phyloP scores from a whole-genome alignment of 1,140 invertebrate genomes.

The Argopecten irradians region DNA sequence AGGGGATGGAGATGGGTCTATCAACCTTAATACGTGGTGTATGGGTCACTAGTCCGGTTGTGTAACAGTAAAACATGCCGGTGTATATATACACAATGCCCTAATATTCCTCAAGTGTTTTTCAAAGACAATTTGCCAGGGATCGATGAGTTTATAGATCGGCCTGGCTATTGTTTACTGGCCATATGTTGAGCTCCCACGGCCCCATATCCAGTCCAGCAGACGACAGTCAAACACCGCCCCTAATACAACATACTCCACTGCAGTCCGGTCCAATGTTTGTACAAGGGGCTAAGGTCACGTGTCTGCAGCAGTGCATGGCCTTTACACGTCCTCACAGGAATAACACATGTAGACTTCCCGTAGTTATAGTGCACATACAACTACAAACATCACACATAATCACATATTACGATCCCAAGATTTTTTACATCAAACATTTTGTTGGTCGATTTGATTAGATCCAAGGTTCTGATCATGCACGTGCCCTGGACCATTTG shows the following conservation, averaged over 20 bases:
- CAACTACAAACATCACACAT: not conserved
- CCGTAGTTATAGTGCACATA: not conserved
- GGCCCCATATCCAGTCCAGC: not conserved
- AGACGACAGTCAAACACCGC: not conserved
- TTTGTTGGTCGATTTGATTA: not conserved
- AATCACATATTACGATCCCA: conserved; percentile 16
- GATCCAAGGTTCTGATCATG: not conserved
- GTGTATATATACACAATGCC: not conserved
- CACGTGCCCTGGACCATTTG: conserved; percentile 2
- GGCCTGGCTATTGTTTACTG: not conserved
- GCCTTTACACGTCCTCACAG: conserved; percentile 4
- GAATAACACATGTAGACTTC: not conserved
- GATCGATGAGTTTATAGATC: conserved; percentile 21
- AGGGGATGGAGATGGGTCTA: not conserved
- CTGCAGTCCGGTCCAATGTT: not conserved
- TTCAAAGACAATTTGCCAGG: conserved; percentile 16
- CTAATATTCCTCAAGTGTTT: not conserved
- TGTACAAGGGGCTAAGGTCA: not conserved
- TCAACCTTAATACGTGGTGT: not conserved
- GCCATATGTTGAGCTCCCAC: conserved; percentile 6
- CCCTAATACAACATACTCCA: conserved; percentile 9
- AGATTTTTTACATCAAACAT: conserved; percentile 3
- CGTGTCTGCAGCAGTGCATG: conserved; percentile 2
- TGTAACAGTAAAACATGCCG: not conserved
- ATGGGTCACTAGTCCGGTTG: not conserved